Conservation (phyloP, 2,797 vertebrate species). For the Sebastes matsubarae region DNA sequence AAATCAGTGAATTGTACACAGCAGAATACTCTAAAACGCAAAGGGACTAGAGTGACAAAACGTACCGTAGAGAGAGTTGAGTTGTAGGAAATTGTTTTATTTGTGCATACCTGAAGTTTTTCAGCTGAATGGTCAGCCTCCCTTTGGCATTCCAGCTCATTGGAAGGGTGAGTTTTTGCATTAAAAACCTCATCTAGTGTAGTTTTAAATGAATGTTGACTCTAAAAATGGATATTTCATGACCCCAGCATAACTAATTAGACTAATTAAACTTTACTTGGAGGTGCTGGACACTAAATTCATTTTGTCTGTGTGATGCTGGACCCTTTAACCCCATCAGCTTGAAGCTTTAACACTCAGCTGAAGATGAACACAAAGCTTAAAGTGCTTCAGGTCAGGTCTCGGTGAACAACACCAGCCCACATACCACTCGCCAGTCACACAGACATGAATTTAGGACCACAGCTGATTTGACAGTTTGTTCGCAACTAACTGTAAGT, state of each 20-base stretch:
- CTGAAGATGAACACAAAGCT: neutral
- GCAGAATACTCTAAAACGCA: neutral
- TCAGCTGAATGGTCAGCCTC: too few relatives aligned
- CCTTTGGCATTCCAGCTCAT: neutral
- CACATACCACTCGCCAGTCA: neutral
- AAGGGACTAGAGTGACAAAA: neutral
- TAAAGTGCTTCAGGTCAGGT: neutral
- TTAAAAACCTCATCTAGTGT: neutral
- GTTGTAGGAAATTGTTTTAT: too few relatives aligned
- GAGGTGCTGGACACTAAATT: neutral
- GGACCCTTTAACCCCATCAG: neutral
- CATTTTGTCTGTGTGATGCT: neutral
- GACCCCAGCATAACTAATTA: neutral
- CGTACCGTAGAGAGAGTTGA: neutral
- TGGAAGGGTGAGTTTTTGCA: too few relatives aligned
- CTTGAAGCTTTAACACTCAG: neutral
- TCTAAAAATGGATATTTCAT: neutral
- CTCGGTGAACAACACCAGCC: neutral
- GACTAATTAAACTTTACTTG: neutral
- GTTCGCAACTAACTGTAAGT: neutral
- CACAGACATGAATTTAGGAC: neutral
- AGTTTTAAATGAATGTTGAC: neutral
- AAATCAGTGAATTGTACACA: neutral
- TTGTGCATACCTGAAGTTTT: too few relatives aligned
- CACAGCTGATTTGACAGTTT: neutral